Evolutionary conservation across 2,113 vertebrate genomes (phyloP), one percentile per base, ranked within the genome.

Genomic region (Girardinichthys multiradiatus): DNA sequence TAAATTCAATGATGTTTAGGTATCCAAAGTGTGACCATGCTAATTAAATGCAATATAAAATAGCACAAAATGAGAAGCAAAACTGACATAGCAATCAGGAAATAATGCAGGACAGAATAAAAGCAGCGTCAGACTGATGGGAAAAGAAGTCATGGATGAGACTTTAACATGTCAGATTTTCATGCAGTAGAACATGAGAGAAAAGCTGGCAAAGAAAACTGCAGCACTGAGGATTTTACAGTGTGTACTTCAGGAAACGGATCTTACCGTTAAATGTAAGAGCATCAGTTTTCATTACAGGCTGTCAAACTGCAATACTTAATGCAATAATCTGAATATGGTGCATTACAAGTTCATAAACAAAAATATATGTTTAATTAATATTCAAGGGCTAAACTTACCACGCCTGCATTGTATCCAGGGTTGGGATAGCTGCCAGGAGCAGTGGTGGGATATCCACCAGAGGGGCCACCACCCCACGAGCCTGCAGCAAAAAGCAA

Each of bases 371-470:
- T 0, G 58, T 65, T 17, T 14, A 66, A 14, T 4, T 4, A 4
- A 48, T 31, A 72, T 70, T 74, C 59, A 29, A 13, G 39, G n/a
- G 24, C 7, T 35, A 74, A 74, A 90, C 92, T 82, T 85, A 94
- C 94, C 94, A 95, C 93, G 80, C 76, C 87, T 82, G 88, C 60
- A 8, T 86, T 89, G 79, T 92, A 93, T 77, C 91, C 92, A 61
- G 91, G 78, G 80, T 92, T 93, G 51, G 80, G 77, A 64, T 92
- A n/a, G 57, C 51, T 82, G 68, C 79, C 85, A 51, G 92, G 75
- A 35, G 92, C 90, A 31, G 93, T 87, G 30, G 87, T 63, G 17
- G 93, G 91, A 80, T 93, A 92, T 63, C 93, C 93, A 61, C 90
- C 86, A 13, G 76, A 5, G 67, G 89, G 89, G 15, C 90, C 87